phyloP scores from a whole-genome alignment of 2,888 invertebrate species.

The Eupelmus urozonus region DNA sequence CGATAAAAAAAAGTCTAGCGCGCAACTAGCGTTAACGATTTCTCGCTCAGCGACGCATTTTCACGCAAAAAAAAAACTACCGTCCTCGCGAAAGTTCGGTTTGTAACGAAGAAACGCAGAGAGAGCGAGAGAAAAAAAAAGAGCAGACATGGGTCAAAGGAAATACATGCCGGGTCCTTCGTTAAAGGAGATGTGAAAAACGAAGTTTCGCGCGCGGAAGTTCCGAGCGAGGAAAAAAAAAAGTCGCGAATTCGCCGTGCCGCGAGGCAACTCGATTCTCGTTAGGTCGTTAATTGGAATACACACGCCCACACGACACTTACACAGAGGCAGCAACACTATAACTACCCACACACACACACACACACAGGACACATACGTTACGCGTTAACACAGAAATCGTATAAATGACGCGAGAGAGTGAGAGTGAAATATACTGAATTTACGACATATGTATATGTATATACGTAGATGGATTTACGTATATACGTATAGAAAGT shows the following conservation, averaged over 20 bases:
- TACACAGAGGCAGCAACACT: too few species aligned
- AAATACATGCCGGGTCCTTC: not conserved
- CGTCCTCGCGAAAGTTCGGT: slow-evolving; percentile 41
- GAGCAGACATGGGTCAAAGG: not conserved
- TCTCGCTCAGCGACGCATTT: not conserved
- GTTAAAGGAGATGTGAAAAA: not conserved
- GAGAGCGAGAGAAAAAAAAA: not conserved
- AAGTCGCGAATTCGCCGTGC: slow-evolving; percentile 41
- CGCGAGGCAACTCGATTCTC: slow-evolving; percentile 46
- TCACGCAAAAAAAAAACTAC: not conserved
- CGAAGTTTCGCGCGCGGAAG: not conserved
- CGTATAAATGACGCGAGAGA: not conserved
- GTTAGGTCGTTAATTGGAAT: slow-evolving; percentile 53
- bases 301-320: not conserved
- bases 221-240: slow-evolving; percentile 13
- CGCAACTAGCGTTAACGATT: slow-evolving; percentile 26
- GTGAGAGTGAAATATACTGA: slow-evolving; percentile 19
- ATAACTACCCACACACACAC: not conserved
- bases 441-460: slow-evolving; percentile 49
- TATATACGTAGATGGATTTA: slow-evolving; percentile 25
- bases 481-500: slow-evolving; percentile 23
- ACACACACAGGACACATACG: not conserved
- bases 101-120: slow-evolving; percentile 11
- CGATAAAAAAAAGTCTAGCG: not conserved
- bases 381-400: not conserved